phyloP scores from a whole-genome alignment of 2,797 vertebrate genomes.

The Vultur gryphus region DNA sequence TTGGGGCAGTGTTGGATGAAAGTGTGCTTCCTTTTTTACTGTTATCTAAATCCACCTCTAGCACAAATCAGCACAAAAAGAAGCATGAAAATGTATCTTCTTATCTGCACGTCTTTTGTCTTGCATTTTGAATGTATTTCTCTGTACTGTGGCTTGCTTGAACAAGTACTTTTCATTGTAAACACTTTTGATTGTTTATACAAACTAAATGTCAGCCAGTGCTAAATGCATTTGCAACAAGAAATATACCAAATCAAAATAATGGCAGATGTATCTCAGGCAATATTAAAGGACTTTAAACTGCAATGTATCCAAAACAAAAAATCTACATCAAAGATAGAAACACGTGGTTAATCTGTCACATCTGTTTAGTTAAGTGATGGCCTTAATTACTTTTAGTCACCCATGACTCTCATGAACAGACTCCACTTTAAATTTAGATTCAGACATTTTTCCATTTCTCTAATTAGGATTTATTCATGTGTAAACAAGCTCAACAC shows the following conservation, averaged over 20 bases:
- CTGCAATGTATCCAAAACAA: background rate
- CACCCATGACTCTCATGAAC: background rate
- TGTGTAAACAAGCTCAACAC: background rate
- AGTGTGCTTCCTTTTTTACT: background rate
- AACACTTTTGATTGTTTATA: constrained; percentile 56
- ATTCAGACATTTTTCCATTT: background rate
- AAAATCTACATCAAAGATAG: background rate
- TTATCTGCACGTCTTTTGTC: background rate
- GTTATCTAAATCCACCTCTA: background rate
- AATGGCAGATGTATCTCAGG: constrained; percentile 18
- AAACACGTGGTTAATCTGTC: background rate
- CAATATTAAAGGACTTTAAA: background rate
- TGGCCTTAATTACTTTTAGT: background rate
- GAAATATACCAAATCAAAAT: constrained; percentile 50
- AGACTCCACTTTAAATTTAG: background rate
- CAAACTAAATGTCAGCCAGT: constrained; percentile 45
- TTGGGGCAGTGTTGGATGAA: background rate
- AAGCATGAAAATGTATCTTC: background rate
- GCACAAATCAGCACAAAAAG: background rate
- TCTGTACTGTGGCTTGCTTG: background rate
- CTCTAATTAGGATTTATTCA: constrained; percentile 18
- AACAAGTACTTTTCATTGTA: constrained; percentile 30
- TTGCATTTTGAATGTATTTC: constrained; percentile 3
- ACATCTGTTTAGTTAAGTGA: background rate
- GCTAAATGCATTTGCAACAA: constrained; percentile 48